Conservation (phyloP, 2,797 vertebrate species). For the Columba guinea region DNA sequence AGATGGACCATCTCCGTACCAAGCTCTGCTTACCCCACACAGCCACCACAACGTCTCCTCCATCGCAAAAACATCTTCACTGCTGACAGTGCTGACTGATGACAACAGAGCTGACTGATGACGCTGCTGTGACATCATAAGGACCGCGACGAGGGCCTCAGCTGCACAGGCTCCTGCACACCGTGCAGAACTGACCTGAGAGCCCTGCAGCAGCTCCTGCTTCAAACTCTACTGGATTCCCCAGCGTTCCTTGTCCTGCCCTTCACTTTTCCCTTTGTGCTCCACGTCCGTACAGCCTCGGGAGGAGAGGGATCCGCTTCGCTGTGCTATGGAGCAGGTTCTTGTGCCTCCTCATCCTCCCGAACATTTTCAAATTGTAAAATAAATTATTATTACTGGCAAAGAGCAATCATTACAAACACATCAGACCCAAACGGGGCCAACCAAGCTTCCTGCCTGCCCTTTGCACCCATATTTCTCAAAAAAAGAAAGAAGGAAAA, state of each 20-base stretch:
- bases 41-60: background rate
- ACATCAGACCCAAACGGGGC: background rate
- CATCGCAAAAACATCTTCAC: background rate
- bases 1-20: background rate
- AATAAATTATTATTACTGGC: background rate
- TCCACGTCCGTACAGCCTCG: background rate
- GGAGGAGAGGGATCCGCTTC: background rate
- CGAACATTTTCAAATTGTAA: background rate
- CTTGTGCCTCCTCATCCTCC: background rate
- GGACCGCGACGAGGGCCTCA: background rate
- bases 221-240: background rate
- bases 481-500: background rate
- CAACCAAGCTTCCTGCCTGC: background rate
- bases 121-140: background rate
- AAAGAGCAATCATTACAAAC: background rate
- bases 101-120: background rate
- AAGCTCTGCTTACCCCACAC: background rate
- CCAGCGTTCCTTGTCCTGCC: background rate
- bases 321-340: background rate
- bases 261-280: background rate
- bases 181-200: fast-evolving
- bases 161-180: background rate
- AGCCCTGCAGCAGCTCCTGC: background rate
- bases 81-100: background rate
- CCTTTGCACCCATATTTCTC: background rate